Evolutionary conservation across 2,113 vertebrate genomes (phyloP).

Genomic region (Ardeotis arabs): DNA sequence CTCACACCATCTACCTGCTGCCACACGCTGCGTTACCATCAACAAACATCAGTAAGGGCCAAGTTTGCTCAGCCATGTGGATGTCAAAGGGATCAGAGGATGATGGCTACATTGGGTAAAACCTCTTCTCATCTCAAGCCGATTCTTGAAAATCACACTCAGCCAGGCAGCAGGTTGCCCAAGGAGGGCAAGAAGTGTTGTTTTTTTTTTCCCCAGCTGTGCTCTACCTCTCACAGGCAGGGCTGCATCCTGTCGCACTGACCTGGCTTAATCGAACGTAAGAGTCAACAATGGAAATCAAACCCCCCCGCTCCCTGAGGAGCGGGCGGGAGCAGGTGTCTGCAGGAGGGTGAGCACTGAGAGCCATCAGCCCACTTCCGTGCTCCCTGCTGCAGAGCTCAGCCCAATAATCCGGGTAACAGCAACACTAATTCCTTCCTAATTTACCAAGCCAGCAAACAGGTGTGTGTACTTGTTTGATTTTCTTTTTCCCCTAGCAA

Average conservation of each 20-base stretch:
- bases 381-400: not conserved
- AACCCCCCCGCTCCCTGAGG: not conserved
- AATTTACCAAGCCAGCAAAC: not conserved
- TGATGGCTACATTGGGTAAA: not conserved
- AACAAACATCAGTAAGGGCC: not conserved
- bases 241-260: not conserved
- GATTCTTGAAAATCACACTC: not conserved
- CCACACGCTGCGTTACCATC: not conserved
- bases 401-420: not conserved
- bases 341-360: not conserved
- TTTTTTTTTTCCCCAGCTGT: not conserved
- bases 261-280: not conserved
- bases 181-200: not conserved
- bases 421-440: not conserved
- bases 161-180: fast-evolving
- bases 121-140: not conserved
- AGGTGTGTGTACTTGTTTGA: not conserved
- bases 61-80: not conserved
- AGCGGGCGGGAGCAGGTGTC: not conserved
- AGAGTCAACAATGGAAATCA: not conserved
- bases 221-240: not conserved
- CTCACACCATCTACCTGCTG: not conserved
- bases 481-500: not conserved
- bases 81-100: not conserved
- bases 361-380: fast-evolving